Percentiles rank a stretch among this genome's conserved stretches.
These are phyloP conservation scores for Euwallacea fornicatus DNA, from an alignment of 1,140 invertebrate genomes.

Conservation along the genomic window DNA sequence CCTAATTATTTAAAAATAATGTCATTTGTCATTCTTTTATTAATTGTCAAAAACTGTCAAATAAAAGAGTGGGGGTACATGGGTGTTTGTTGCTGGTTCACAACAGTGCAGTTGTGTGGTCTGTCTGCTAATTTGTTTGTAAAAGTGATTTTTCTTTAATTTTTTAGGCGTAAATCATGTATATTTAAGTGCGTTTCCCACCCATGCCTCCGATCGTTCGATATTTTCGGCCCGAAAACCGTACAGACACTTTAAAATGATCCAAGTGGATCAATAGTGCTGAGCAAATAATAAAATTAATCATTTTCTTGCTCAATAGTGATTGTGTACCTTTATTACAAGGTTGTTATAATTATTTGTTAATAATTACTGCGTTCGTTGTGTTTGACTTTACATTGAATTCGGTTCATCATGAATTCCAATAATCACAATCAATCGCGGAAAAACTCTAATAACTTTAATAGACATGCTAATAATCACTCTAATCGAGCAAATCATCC, in stretches of 20 bases:
- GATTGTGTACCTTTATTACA: constrained; percentile 45
- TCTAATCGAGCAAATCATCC: constrained; percentile 45
- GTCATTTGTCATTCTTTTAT: too few relatives aligned
- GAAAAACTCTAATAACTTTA: constrained; percentile 52
- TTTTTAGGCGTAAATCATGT: constrained; percentile 23
- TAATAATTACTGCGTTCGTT: constrained; percentile 32
- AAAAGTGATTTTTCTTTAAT: constrained; percentile 33
- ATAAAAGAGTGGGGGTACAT: not conserved
- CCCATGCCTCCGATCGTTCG: not conserved
- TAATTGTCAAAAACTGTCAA: not conserved
- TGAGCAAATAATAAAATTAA: constrained; percentile 39
- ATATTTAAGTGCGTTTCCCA: constrained; percentile 9
- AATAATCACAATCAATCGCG: constrained; percentile 52
- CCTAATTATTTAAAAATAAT: too few relatives aligned
- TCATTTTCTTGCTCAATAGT: constrained; percentile 49
- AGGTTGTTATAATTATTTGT: constrained; percentile 45
- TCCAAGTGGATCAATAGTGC: constrained; percentile 36
- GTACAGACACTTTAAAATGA: constrained; percentile 10
- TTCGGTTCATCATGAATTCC: constrained; percentile 46
- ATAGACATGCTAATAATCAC: constrained; percentile 50
- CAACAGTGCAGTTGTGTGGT: constrained; percentile 37
- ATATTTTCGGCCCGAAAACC: not conserved
- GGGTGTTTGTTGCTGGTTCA: constrained; percentile 46
- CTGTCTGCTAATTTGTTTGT: constrained; percentile 36
- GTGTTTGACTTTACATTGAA: constrained; percentile 26